phyloP scores from a whole-genome alignment of 2,888 invertebrate species.

The Calameuta pallipes region DNA sequence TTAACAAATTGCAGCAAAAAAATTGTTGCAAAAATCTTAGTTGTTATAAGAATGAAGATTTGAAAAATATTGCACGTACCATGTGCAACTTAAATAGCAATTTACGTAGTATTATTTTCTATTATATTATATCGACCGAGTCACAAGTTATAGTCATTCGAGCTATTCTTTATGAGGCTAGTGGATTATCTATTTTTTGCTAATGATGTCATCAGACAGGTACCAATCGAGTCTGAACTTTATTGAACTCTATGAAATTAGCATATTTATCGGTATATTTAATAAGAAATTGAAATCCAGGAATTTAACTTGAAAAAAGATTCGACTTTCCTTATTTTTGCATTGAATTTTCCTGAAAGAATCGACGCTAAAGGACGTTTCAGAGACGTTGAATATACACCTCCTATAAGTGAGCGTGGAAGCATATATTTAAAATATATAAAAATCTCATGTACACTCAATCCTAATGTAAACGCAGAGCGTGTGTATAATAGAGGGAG shows the following conservation, averaged over 20 bases:
- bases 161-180: not conserved
- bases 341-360: not conserved
- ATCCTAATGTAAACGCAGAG: not conserved
- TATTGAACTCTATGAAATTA: not conserved
- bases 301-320: not conserved
- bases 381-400: not conserved
- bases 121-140: not conserved
- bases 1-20: not conserved
- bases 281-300: not conserved
- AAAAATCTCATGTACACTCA: not conserved
- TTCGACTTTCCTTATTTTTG: not conserved
- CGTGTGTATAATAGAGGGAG: not conserved
- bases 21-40: not conserved
- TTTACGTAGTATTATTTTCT: not conserved
- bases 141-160: not conserved
- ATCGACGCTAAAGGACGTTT: not conserved
- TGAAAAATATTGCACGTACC: not conserved
- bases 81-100: not conserved
- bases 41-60: not conserved
- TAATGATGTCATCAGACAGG: not conserved
- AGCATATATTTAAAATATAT: not conserved
- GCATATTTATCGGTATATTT: not conserved
- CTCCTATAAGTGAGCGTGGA: not conserved
- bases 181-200: not conserved
- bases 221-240: too few species aligned